These are phyloP conservation scores for Cyanistes caeruleus DNA, from an alignment of 2,113 vertebrate genomes.

Conservation along the genomic window DNA sequence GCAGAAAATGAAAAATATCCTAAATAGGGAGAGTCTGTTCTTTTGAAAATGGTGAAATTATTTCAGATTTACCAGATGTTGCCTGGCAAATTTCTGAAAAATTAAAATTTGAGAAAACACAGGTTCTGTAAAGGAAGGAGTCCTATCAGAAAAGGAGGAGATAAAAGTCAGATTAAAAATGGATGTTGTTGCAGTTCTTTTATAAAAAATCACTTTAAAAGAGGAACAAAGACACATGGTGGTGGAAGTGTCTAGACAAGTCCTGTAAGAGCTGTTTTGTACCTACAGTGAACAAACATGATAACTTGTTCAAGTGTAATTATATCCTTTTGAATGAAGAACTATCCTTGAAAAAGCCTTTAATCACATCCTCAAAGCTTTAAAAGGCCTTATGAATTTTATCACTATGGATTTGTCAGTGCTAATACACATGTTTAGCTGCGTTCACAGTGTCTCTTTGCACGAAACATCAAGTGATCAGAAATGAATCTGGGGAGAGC, in stretches of 20 bases:
- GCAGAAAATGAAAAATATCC: not conserved
- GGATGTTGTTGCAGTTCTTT: not conserved
- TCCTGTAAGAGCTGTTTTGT: not conserved
- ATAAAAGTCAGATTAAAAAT: not conserved
- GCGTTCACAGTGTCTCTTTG: not conserved
- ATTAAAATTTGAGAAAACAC: not conserved
- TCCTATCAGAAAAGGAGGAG: not conserved
- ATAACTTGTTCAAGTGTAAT: conserved; percentile 27
- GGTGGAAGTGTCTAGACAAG: conserved; percentile 14
- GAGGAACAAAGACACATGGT: not conserved
- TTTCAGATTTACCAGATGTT: not conserved
- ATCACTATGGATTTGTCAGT: not conserved
- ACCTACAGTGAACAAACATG: not conserved
- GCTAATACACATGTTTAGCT: not conserved
- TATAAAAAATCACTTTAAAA: not conserved
- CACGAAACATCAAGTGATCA: not conserved
- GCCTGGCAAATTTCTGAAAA: not conserved
- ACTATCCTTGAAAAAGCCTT: not conserved
- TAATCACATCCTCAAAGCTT: not conserved
- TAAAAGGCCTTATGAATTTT: not conserved
- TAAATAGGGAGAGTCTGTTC: not conserved
- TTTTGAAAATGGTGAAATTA: not conserved
- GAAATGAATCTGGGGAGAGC: not conserved
- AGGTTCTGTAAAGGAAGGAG: not conserved
- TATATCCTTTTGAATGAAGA: conserved; percentile 8